These are phyloP conservation scores for Paragorgia papillata DNA, from an alignment of 92 coral and sea anemone genomes.

Conservation along the genomic window DNA sequence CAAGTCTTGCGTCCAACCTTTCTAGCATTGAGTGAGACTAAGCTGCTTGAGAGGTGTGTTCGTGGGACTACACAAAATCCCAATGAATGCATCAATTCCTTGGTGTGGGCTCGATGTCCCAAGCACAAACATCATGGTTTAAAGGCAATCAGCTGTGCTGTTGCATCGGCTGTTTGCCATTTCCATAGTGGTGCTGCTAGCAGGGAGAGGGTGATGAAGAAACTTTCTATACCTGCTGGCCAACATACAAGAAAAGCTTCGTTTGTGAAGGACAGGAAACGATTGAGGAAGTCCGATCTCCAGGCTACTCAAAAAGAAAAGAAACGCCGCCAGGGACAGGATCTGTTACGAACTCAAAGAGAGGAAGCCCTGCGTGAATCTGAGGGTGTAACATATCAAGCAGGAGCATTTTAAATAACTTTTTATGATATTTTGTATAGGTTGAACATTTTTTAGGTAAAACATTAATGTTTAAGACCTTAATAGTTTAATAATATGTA, in stretches of 20 bases:
- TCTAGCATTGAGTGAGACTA: slow-evolving; percentile 51
- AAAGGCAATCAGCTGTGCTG: slow-evolving; percentile 51
- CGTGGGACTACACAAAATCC: too few species aligned
- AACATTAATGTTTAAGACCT: too few species aligned
- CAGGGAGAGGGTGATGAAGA: slow-evolving; percentile 42
- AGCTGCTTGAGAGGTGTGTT: slow-evolving; percentile 51
- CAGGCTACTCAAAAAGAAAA: slow-evolving; percentile 5
- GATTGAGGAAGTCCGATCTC: too few species aligned
- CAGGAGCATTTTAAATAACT: background rate
- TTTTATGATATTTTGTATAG: background rate
- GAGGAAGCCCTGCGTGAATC: slow-evolving; percentile 13
- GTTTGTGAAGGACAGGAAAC: background rate
- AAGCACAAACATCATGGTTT: too few species aligned
- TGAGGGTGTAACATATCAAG: slow-evolving; percentile 16
- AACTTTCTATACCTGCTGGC: too few species aligned
- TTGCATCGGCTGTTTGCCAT: slow-evolving; percentile 54
- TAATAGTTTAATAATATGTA: too few species aligned
- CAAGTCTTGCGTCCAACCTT: slow-evolving; percentile 44
- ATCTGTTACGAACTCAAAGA: slow-evolving; percentile 3
- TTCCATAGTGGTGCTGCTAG: slow-evolving; percentile 62
- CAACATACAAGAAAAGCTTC: slow-evolving; percentile 47
- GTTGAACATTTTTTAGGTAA: background rate
- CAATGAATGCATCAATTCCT: too few species aligned
- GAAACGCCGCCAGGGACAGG: background rate
- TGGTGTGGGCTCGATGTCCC: too few species aligned